Percentiles rank a stretch among this genome's conserved stretches.
Conservation (phyloP, 2,113 vertebrate genomes). For the Hydropotes inermis region DNA sequence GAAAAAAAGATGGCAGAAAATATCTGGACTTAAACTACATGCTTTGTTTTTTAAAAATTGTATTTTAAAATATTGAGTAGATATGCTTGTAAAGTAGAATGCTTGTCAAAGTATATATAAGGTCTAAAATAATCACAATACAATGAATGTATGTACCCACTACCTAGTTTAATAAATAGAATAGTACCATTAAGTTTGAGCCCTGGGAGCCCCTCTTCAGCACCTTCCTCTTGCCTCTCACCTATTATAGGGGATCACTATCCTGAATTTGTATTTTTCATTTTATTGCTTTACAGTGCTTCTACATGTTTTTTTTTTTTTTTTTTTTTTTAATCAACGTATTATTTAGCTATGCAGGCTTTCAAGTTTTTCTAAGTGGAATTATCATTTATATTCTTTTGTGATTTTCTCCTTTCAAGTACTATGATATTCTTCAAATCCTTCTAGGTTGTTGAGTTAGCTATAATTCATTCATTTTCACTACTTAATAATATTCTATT, state of each 20-base stretch:
- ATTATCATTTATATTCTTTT: not conserved
- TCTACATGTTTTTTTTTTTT: not conserved
- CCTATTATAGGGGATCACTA: not conserved
- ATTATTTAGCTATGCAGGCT: not conserved
- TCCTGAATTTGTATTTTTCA: not conserved
- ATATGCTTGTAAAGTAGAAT: not conserved
- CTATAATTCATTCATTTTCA: not conserved
- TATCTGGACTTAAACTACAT: not conserved
- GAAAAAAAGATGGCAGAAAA: not conserved
- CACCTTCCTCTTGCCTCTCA: not conserved
- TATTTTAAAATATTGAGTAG: not conserved
- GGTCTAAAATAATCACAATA: not conserved
- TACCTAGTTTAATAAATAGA: not conserved
- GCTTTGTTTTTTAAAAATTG: not conserved
- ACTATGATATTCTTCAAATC: not conserved
- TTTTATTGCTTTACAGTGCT: not conserved
- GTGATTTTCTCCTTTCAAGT: conserved; percentile 7
- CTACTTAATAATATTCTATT: not conserved
- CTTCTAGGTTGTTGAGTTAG: not conserved
- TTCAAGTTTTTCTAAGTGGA: not conserved
- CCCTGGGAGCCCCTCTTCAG: not conserved
- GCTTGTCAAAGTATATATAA: not conserved
- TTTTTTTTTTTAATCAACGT: not conserved
- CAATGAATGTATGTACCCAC: not conserved
- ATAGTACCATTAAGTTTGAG: not conserved